A percentile compares a stretch with the other conserved stretches of the same genome.
Evolutionary conservation across 2,113 vertebrate genomes (phyloP).

Genomic region (Aphyosemion australe): DNA sequence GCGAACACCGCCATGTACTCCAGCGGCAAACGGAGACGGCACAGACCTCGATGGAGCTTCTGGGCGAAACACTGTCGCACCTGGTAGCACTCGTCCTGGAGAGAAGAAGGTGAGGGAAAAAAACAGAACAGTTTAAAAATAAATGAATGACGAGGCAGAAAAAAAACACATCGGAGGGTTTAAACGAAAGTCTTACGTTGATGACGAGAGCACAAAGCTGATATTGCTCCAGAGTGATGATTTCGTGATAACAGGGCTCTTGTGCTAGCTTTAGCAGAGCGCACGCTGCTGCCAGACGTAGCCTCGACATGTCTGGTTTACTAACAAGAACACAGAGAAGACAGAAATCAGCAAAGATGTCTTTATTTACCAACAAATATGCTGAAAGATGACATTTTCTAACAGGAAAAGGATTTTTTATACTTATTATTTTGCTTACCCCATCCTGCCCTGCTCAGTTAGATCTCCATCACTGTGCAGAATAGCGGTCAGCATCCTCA

Average conservation of each 20-base stretch:
- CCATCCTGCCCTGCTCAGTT: slow-evolving; percentile 97
- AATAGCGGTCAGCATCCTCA: slow-evolving; percentile 94
- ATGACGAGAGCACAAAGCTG: slow-evolving; percentile 96
- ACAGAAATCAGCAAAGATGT: not conserved
- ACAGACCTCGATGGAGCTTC: slow-evolving; percentile 96
- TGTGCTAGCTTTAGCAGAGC: slow-evolving; percentile 95
- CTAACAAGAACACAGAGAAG: slow-evolving; percentile 66
- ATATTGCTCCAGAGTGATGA: slow-evolving; percentile 97
- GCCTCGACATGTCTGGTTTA: slow-evolving; percentile 98
- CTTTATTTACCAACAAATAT: not conserved
- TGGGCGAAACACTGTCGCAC: slow-evolving; percentile 97
- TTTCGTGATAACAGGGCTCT: slow-evolving; percentile 98
- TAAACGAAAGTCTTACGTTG: slow-evolving; percentile 80
- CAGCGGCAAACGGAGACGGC: slow-evolving; percentile 92
- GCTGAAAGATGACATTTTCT: slow-evolving; percentile 4
- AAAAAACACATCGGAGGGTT: not conserved
- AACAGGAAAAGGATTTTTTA: not conserved
- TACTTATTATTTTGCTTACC: slow-evolving; percentile 72
- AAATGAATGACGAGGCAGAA: not conserved
- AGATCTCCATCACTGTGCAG: slow-evolving; percentile 96
- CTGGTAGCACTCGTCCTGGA: slow-evolving; percentile 97
- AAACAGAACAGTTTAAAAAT: not conserved
- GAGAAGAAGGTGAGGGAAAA: not conserved
- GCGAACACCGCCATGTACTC: slow-evolving; percentile 98
- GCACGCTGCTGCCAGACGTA: slow-evolving; percentile 92